Evolutionary conservation across 2,888 invertebrate genomes (phyloP), one percentile per base, ranked within the genome.

Genomic region (Dromius quadrimaculatus): DNA sequence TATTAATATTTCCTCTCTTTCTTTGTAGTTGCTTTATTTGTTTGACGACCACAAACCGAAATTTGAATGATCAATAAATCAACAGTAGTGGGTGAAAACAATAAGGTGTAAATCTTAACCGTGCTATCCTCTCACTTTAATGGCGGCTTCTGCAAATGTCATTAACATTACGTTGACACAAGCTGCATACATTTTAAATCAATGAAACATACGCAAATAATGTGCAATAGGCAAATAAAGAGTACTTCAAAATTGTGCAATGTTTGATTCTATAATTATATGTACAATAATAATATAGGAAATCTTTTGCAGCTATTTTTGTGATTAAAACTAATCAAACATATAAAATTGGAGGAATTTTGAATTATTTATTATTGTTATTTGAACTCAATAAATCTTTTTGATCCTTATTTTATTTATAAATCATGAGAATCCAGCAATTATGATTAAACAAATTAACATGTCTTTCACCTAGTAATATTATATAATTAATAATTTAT

Each of bases 1-100:
- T n/a, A n/a, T n/a, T n/a, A n/a, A n/a, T n/a, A n/a, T n/a, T n/a
- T n/a, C n/a, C n/a, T n/a, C n/a, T n/a, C n/a, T 28, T 28, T 28
- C 4, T 28, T 28, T 28, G 3, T 5, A 28, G 28, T 28, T 28
- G 28, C 3, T 28, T 5, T 28, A 28, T 28, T 28, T 28, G 8
- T 28, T 28, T 28, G 28, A 28, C 28, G 28, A 28, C 3, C 28
- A 41, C 13, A 41, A 41, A 41, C 41, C 41, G 17, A 11, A 41
- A 41, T 41, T 15, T 1, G 41, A 41, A 41, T 15, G 41, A n/a
- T n/a, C n/a, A n/a, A 8, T 28, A 28, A 3, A 28, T 8, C 28
- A n/a, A 32, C 50, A 54, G 50, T 54, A 54, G 50, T 54, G 50
- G 50, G 50, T 54, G 50, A 54, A 54, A 13, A 41, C 41, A 41